Conservation (phyloP, 1,140 invertebrate species). For the Bombus waltoni region DNA sequence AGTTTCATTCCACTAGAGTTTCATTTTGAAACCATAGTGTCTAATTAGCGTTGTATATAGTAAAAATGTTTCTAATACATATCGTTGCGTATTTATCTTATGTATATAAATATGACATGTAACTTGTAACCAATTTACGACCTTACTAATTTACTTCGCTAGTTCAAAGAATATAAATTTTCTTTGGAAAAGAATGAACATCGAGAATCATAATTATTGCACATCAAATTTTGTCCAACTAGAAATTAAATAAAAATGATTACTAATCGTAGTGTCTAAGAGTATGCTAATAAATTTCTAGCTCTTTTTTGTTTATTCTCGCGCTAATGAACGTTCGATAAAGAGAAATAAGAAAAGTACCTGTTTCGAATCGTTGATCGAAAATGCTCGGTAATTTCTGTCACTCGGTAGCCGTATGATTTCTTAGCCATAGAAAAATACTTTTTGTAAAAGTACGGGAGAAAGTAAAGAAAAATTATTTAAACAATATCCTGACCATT, state of each 20-base stretch:
- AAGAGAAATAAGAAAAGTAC: slow-evolving; percentile 18
- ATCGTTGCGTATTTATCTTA: slow-evolving; percentile 21
- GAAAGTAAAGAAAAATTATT: slow-evolving; percentile 17
- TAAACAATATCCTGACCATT: slow-evolving; percentile 65
- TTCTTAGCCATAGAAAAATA: slow-evolving; percentile 58
- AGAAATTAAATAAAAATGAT: too few species aligned
- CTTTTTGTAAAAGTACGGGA: slow-evolving; percentile 11
- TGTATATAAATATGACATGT: not conserved
- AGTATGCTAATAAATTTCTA: not conserved
- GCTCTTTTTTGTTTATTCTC: not conserved
- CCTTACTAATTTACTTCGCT: not conserved
- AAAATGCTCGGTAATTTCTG: slow-evolving; percentile 6
- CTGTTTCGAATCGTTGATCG: slow-evolving; percentile 25
- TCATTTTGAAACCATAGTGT: not conserved
- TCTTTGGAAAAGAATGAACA: not conserved
- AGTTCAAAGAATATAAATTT: not conserved
- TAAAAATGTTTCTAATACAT: not conserved
- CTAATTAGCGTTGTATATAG: slow-evolving; percentile 6
- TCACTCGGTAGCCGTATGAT: not conserved
- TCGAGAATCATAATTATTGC: not conserved
- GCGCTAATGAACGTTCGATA: not conserved
- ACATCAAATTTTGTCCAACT: not conserved
- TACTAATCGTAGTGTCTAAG: not conserved
- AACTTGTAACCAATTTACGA: slow-evolving; percentile 8
- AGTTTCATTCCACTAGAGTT: not conserved